These are phyloP conservation scores for Boloria selene DNA, from an alignment of 2,888 invertebrate genomes.

Conservation along the genomic window DNA sequence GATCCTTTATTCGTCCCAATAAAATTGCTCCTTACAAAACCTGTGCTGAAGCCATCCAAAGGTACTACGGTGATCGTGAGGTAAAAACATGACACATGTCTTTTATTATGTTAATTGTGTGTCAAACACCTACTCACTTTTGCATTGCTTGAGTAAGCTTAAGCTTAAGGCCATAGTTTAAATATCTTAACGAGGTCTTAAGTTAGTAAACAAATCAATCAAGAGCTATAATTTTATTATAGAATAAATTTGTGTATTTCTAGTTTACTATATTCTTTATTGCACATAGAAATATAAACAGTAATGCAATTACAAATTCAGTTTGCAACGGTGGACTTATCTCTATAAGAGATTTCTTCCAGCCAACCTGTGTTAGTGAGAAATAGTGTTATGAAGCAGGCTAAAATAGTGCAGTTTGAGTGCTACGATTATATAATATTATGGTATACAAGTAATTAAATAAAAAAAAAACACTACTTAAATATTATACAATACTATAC, in stretches of 20 bases:
- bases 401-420: no score
- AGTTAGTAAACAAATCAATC: constrained; percentile 14
- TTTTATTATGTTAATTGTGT: constrained; percentile 37
- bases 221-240: not conserved
- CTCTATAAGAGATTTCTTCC: no score
- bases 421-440: no score
- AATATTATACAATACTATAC: no score
- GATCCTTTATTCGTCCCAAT: constrained; percentile 93
- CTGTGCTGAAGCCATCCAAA: constrained; percentile 87
- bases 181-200: constrained; percentile 15
- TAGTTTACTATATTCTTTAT: no score
- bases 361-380: no score
- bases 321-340: no score
- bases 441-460: no score
- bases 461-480: no score
- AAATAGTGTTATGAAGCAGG: no score
- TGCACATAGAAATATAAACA: no score
- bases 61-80: constrained; percentile 75
- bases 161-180: constrained; percentile 13
- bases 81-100: constrained; percentile 47
- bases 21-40: constrained; percentile 89
- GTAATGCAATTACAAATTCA: no score
- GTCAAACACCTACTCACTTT: constrained; percentile 48
- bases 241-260: not conserved
- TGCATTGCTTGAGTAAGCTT: constrained; percentile 12